Base-by-base conservation (phyloP, 2,888 invertebrate genomes). In the Heliconius charithonia region DNA sequence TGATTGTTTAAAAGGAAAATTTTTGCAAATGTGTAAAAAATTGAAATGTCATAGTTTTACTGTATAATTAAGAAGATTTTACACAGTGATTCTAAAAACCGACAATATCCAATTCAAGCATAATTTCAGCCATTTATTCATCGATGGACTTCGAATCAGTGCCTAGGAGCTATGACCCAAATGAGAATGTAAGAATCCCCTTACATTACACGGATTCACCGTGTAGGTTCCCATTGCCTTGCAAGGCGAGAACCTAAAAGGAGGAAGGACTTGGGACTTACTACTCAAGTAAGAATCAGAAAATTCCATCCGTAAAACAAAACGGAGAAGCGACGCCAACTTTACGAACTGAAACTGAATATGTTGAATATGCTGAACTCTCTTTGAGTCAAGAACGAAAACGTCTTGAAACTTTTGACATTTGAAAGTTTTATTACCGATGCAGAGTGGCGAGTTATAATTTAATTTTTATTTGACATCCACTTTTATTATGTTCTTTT, bases 351-450 rank as follows among this genome's bases (percentile, higher is more conserved):
- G n/a, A 62, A 76, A 29, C 65, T 77, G 65, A 72, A 77, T 72
- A 66, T 72, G 32, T 77, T 37, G 65, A 51, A 56, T 66, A 63
- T 32, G 72, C 29, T 37, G 72, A 71, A 77, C 25, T 65, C 59
- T 29, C 62, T 59, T 59, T 59, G 75, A 56, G n/a, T 78, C 72
- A 63, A 67, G 78, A 71, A 73, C 75, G 78, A 78, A 80, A 80
- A 80, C 78, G 66, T 73, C 78, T 80, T 67, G 29, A 59, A 72
- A 80, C 75, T 80, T 80, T 63, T 75, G 75, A 78, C 78, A 75
- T 71, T 73, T 65, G 62, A 78, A 76, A 78, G 51, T 80, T 78
- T 80, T 76, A 80, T 76, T 76, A 75, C 71, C 56, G 71, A 32
- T 74, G 74, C 37, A 45, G 56, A 72, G 41, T 41, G 37, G 41